These are phyloP conservation scores for Acomys russatus DNA, from an alignment of 2,797 vertebrate genomes.

Conservation along the genomic window DNA sequence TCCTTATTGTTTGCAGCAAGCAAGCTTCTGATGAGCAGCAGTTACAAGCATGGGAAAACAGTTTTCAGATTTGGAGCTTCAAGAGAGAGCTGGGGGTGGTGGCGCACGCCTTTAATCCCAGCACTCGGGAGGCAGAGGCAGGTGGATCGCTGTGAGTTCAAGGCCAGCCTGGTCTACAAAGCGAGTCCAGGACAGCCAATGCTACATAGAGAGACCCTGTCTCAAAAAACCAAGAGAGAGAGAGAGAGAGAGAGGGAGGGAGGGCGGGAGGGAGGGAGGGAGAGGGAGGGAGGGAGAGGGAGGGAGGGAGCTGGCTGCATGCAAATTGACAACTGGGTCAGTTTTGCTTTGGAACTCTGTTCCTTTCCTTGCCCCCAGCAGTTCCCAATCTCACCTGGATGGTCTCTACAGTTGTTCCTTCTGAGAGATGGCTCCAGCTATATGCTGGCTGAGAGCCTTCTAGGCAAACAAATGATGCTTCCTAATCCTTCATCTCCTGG, in stretches of 20 bases:
- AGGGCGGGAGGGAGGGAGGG: too few species aligned
- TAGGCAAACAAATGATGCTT: background rate
- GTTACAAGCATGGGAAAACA: background rate
- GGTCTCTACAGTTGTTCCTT: background rate
- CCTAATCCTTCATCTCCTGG: background rate
- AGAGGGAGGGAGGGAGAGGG: too few species aligned
- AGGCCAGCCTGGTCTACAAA: too few species aligned
- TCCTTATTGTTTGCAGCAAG: conserved; percentile 54
- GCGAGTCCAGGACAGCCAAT: too few species aligned
- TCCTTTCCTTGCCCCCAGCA: background rate
- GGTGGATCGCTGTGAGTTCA: too few species aligned
- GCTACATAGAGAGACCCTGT: too few species aligned
- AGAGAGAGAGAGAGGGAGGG: too few species aligned
- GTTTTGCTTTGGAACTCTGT: conserved; percentile 25
- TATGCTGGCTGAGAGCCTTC: background rate
- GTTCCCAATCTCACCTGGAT: background rate
- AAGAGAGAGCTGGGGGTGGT: background rate
- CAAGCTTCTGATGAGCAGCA: background rate
- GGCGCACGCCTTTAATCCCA: too few species aligned
- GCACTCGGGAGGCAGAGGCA: too few species aligned
- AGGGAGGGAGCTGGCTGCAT: background rate
- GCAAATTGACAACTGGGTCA: conserved; percentile 30
- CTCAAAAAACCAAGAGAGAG: too few species aligned
- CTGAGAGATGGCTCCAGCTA: background rate
- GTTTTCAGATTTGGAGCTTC: conserved; percentile 9